These are phyloP conservation scores for Halisarca cf. caerulea DNA, from an alignment of 37 sponge, comb jelly and placozoan genomes.

Conservation along the genomic window DNA sequence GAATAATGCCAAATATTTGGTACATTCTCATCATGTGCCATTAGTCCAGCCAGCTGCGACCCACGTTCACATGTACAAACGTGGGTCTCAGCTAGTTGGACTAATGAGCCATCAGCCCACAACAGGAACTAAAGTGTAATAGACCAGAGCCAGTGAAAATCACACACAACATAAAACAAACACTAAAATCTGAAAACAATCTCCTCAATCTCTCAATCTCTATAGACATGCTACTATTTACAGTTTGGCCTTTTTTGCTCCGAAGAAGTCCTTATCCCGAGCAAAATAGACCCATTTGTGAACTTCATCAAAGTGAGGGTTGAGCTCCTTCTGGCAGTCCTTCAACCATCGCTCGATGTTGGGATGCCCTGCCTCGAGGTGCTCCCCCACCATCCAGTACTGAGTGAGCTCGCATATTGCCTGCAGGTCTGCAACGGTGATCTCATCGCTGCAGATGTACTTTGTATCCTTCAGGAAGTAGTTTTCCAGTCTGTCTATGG, in stretches of 20 bases:
- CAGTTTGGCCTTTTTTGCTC: too few species aligned
- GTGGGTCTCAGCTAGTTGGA: too few species aligned
- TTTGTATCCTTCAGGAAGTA: conserved; percentile 64
- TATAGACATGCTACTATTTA: not conserved
- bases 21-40: too few species aligned
- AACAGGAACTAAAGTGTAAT: too few species aligned
- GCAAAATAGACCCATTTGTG: conserved; percentile 69
- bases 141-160: too few species aligned
- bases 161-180: too few species aligned
- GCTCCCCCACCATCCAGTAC: conserved; percentile 49
- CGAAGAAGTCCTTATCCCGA: conserved; percentile 21
- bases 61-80: too few species aligned
- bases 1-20: too few species aligned
- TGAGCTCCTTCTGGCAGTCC: conserved; percentile 53
- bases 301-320: conserved; percentile 68
- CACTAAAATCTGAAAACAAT: too few species aligned
- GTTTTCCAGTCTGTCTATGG: conserved; percentile 44
- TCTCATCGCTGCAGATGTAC: conserved; percentile 67
- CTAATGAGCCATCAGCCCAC: too few species aligned
- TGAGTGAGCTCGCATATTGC: conserved; percentile 79
- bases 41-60: too few species aligned
- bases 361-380: conserved; percentile 40
- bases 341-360: conserved; percentile 59
- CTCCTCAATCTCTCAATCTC: not conserved
- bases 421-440: conserved; percentile 83